A percentile compares a stretch with the other conserved stretches of the same genome.
Conservation (phyloP, 2,113 vertebrate species). For the Balaeniceps rex region DNA sequence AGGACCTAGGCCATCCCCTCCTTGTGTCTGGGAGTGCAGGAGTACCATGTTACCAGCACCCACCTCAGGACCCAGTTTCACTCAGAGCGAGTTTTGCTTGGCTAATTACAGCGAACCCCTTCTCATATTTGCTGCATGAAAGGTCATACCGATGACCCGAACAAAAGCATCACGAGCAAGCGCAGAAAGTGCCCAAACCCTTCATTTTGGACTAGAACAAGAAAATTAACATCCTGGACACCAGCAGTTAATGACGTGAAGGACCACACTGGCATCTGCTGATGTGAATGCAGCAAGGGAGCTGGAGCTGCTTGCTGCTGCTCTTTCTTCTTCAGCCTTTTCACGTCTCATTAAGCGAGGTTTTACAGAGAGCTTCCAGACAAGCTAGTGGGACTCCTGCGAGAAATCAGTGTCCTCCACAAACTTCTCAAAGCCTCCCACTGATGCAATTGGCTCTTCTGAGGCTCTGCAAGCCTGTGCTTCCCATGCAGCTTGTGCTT, state of each 20-base stretch:
- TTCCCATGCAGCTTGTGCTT: background rate
- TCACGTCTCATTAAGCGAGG: background rate
- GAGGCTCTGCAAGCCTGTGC: background rate
- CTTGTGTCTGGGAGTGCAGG: too few relatives aligned
- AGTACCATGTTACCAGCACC: background rate
- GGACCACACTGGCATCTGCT: background rate
- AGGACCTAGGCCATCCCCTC: background rate
- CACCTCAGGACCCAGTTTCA: background rate
- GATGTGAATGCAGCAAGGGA: background rate
- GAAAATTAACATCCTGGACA: background rate
- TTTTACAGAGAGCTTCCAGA: background rate
- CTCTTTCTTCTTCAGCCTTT: background rate
- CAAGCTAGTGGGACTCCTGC: background rate
- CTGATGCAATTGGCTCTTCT: background rate
- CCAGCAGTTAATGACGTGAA: background rate
- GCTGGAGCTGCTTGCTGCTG: background rate
- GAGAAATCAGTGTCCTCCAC: background rate
- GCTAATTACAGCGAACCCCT: background rate
- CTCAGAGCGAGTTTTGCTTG: background rate
- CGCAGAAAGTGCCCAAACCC: background rate
- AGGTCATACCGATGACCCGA: background rate
- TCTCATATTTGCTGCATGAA: background rate
- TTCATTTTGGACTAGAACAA: background rate
- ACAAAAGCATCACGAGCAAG: background rate
- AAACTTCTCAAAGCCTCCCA: background rate